Evolutionary conservation across 1,140 invertebrate species (phyloP).

Genomic region (Drosophila arawakana): DNA sequence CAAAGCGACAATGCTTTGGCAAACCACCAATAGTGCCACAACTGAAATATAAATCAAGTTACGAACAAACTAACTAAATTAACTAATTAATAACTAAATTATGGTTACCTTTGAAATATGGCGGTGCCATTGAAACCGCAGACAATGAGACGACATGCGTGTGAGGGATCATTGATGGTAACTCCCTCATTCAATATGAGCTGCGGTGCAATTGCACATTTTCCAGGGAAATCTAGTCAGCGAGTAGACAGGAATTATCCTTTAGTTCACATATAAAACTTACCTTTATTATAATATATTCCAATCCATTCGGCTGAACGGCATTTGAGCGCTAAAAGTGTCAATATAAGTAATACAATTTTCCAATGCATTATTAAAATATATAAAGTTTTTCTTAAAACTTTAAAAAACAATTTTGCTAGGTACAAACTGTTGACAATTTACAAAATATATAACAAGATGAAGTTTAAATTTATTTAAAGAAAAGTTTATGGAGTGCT

Average conservation of each 20-base stretch:
- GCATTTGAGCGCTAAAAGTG: not conserved
- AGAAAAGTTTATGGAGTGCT: too few relatives aligned
- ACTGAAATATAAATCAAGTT: conserved; percentile 13
- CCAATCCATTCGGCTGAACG: conserved; percentile 47
- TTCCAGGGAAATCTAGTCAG: conserved; percentile 54
- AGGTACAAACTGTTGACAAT: not conserved
- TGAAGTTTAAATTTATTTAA: not conserved
- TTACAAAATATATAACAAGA: not conserved
- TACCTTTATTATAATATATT: conserved; percentile 37
- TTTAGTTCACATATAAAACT: not conserved
- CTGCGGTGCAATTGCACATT: conserved; percentile 44
- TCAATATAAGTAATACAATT: not conserved
- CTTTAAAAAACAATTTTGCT: not conserved
- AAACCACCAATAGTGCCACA: conserved; percentile 46
- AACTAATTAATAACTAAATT: not conserved
- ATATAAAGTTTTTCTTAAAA: not conserved
- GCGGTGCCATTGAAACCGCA: conserved; percentile 47
- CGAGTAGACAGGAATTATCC: too few relatives aligned
- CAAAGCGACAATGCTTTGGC: conserved; percentile 14
- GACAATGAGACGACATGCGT: conserved; percentile 59
- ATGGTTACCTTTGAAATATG: conserved; percentile 51
- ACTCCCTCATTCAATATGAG: conserved; percentile 52
- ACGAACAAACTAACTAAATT: conserved; percentile 2
- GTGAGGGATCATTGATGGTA: conserved; percentile 61
- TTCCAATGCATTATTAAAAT: not conserved